A percentile compares a stretch with the other conserved stretches of the same genome.
phyloP scores from a whole-genome alignment of 2,113 vertebrate species.

The Chaetodon auriga region DNA sequence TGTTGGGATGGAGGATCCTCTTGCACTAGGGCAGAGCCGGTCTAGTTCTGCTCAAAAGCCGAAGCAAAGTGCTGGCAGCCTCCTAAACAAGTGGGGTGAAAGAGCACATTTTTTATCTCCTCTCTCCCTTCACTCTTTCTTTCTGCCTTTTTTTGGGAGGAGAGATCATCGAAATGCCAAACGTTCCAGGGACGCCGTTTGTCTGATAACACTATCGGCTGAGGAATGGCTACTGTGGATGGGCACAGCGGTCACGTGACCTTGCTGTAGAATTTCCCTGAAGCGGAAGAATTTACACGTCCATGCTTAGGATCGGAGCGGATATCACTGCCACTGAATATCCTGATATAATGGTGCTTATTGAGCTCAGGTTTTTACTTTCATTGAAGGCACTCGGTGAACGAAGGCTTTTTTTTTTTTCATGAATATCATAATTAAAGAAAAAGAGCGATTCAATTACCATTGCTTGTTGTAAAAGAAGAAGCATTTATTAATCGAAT shows the following conservation, averaged over 20 bases:
- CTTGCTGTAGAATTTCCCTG: constrained; percentile 70
- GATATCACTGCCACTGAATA: constrained; percentile 50
- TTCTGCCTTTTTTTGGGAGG: constrained; percentile 58
- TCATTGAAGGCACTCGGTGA: not conserved
- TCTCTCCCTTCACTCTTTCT: constrained; percentile 61
- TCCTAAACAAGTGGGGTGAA: constrained; percentile 77
- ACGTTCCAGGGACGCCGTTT: constrained; percentile 74
- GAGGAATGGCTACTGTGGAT: constrained; percentile 79
- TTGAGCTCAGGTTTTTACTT: constrained; percentile 19
- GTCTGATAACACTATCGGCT: constrained; percentile 81
- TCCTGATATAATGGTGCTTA: constrained; percentile 22
- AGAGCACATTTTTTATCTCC: constrained; percentile 66
- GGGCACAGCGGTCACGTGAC: constrained; percentile 80
- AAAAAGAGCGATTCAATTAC: not conserved
- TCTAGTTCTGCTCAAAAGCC: constrained; percentile 67
- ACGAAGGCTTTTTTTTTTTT: not conserved
- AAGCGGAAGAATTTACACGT: constrained; percentile 63
- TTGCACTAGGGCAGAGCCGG: constrained; percentile 66
- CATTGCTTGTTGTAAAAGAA: not conserved
- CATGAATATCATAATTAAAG: not conserved
- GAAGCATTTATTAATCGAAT: not conserved
- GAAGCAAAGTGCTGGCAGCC: constrained; percentile 73
- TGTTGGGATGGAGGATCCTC: constrained; percentile 72
- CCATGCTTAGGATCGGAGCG: constrained; percentile 54
- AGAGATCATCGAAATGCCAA: constrained; percentile 83